Conservation (phyloP, 1,140 invertebrate genomes). For the Neotoxoptera formosana region DNA sequence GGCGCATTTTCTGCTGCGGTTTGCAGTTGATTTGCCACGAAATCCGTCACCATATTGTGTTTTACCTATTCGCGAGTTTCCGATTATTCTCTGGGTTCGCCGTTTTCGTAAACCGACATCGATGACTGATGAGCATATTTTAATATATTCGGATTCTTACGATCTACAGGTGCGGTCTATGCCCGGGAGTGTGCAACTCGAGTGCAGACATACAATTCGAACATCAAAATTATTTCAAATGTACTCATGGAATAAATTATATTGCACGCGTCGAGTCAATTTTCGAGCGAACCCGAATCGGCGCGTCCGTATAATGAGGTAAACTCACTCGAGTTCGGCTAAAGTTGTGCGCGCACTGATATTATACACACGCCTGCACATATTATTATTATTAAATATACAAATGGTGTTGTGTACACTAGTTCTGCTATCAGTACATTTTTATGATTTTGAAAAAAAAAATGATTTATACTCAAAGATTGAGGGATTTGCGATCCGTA, state of each 20-base stretch:
- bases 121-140: no score
- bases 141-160: no score
- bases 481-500: neutral
- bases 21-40: neutral
- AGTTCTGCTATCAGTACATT: neutral
- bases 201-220: neutral
- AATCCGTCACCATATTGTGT: neutral
- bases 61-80: no score
- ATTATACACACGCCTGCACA: neutral
- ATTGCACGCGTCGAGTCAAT: neutral
- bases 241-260: neutral
- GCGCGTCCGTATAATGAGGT: neutral
- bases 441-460: neutral
- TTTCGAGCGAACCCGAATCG: neutral
- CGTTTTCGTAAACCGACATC: no score
- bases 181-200: neutral
- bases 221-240: neutral
- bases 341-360: neutral
- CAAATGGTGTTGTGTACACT: neutral
- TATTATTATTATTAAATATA: neutral
- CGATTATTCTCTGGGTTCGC: no score
- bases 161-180: neutral
- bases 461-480: neutral
- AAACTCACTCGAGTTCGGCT: neutral
- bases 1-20: neutral